These are phyloP conservation scores for Myotis daubentonii DNA, from an alignment of 2,797 vertebrate species.

Conservation along the genomic window DNA sequence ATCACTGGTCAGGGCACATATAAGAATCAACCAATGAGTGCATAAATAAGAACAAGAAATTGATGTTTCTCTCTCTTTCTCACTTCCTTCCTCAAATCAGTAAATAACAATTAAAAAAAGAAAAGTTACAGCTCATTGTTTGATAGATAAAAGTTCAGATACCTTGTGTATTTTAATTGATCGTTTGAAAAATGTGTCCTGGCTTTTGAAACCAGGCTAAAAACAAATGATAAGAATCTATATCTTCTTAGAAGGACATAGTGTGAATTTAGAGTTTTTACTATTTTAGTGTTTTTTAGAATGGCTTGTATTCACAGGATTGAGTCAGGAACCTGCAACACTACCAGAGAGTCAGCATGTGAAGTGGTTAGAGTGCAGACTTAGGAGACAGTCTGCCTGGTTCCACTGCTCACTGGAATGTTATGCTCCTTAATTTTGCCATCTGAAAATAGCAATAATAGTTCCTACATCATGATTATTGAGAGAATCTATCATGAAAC, in stretches of 20 bases:
- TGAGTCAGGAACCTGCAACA: not conserved
- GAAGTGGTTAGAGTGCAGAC: not conserved
- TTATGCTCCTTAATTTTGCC: not conserved
- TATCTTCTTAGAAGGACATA: not conserved
- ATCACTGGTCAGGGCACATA: not conserved
- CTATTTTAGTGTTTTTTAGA: not conserved
- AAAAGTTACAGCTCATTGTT: not conserved
- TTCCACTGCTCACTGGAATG: not conserved
- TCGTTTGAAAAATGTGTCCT: slow-evolving; percentile 28
- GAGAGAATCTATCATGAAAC: not conserved
- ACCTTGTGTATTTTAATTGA: not conserved
- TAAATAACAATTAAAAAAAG: not conserved
- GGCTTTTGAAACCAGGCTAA: slow-evolving; percentile 22
- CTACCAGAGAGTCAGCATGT: not conserved
- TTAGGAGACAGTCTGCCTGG: not conserved
- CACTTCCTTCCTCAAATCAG: not conserved
- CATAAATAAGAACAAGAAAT: not conserved
- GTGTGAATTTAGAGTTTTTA: not conserved
- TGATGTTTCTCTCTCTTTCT: not conserved
- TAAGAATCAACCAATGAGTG: not conserved
- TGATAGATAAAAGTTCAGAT: not conserved
- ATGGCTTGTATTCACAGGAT: not conserved
- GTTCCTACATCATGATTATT: not conserved
- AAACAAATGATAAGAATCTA: not conserved
- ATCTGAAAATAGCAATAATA: not conserved